Evolutionary conservation across 2,797 vertebrate genomes (phyloP), one percentile per base, ranked within the genome.

Genomic region (Pseudopleuronectes americanus): DNA sequence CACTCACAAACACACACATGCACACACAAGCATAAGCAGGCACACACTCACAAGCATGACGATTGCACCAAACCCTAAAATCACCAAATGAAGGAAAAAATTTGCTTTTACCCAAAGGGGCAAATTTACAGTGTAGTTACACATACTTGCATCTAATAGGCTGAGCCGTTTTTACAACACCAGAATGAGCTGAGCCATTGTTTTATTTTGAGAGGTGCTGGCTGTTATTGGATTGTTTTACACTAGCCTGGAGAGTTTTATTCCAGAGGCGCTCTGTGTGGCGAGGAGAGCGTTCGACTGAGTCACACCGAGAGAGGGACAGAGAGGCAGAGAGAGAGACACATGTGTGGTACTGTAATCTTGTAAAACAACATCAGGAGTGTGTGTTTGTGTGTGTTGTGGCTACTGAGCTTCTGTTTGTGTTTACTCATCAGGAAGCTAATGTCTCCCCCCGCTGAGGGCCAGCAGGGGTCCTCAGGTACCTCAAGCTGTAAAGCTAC

Each of bases 141-240:
- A 84, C 56, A 21, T 81, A 74, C 43, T 10, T 74, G 62, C 60
- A 49, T 64, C 66, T 84, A 84, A 85, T 76, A 73, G 79, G 61
- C 80, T 61, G 76, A 80, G 84, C 59, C 68, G 79, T 83, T 90
- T 90, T 89, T 87, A 88, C 85, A 85, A 73, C 85, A 65, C 64
- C 74, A 84, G 77, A 77, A 77, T 84, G 87, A 90, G 85, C 82
- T 85, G 78, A 88, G 79, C 76, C 85, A 84, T 90, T 89, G 87
- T 90, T 91, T 87, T 82, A 82, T 88, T 91, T 87, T 80, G 78
- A 86, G 86, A 84, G 77, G 84, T 86, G 84, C 84, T 79, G 81
- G 77, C 84, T 90, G 86, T 90, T 90, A 84, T 89, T 91, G 80
- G 87, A 86, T 89, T 91, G 84, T 90, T 91, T 90, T 86, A 91